phyloP scores from a whole-genome alignment of 1,140 invertebrate species.

The Hycleus phaleratus region DNA sequence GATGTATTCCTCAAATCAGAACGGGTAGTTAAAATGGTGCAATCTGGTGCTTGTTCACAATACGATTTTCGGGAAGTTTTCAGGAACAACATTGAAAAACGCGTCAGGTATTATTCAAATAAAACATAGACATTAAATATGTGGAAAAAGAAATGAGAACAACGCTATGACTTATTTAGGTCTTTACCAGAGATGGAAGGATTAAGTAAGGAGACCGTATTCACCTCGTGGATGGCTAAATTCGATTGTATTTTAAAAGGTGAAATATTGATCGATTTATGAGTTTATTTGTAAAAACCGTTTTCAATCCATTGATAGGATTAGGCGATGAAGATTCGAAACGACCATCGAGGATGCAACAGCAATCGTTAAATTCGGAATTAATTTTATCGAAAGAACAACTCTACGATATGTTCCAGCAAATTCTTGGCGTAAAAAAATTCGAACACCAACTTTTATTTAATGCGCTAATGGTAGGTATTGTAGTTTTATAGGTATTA shows the following conservation, averaged over 20 bases:
- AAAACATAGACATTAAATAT: neutral
- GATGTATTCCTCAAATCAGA: conserved; percentile 98
- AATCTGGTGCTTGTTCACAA: conserved; percentile 93
- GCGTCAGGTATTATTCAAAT: conserved; percentile 63
- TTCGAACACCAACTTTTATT: conserved; percentile 99
- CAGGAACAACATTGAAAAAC: conserved; percentile 94
- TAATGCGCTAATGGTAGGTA: conserved; percentile 88
- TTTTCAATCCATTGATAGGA: neutral
- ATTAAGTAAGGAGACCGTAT: conserved; percentile 96
- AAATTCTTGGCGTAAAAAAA: conserved; percentile 96
- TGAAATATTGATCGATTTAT: conserved; percentile 23
- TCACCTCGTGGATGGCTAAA: conserved; percentile 99
- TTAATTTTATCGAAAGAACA: conserved; percentile 92
- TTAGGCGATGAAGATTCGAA: conserved; percentile 78
- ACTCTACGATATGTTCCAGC: conserved; percentile 99
- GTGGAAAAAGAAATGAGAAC: conserved; percentile 1
- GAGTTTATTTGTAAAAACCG: neutral
- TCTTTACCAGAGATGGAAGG: conserved; percentile 98
- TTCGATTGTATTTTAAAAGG: conserved; percentile 99
- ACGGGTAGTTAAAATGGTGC: conserved; percentile 89
- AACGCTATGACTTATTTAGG: conserved; percentile 40
- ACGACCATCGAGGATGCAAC: conserved; percentile 74
- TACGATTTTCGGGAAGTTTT: conserved; percentile 99
- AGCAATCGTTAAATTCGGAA: conserved; percentile 84
- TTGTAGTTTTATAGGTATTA: neutral